Evolutionary conservation across 2,888 invertebrate genomes (phyloP).

Genomic region (Nymphalis polychloros): DNA sequence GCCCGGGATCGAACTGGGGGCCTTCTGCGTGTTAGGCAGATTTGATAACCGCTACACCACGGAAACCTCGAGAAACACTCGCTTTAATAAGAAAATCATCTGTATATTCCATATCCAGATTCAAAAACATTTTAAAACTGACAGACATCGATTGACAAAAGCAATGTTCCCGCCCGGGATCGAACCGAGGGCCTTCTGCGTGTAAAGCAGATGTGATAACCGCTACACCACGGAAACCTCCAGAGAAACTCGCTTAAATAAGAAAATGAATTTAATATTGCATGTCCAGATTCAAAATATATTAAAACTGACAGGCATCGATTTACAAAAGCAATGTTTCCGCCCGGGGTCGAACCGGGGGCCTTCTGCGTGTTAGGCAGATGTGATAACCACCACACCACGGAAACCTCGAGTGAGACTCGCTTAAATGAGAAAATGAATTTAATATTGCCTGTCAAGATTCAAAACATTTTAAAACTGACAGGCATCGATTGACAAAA

Average conservation of each 20-base stretch:
- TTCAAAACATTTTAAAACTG: too few species aligned
- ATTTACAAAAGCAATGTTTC: conserved; percentile 82
- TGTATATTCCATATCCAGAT: too few species aligned
- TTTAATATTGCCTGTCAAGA: neutral
- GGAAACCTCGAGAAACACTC: conserved; percentile 84
- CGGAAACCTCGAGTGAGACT: conserved; percentile 45
- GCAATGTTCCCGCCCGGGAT: conserved; percentile 91
- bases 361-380: conserved; percentile 96
- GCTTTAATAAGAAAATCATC: too few species aligned
- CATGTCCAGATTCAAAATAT: neutral
- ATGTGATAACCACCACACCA: conserved; percentile 94
- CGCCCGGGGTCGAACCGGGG: conserved; percentile 95
- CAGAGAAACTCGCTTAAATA: too few species aligned
- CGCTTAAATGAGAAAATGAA: neutral
- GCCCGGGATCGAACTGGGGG: conserved; percentile 95
- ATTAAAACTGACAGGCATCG: neutral
- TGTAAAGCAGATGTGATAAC: conserved; percentile 96
- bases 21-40: conserved; percentile 96
- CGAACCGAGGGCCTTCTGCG: conserved; percentile 95
- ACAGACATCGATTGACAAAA: neutral
- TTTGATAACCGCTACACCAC: conserved; percentile 96
- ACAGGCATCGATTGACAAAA: too few species aligned
- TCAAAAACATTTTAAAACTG: too few species aligned
- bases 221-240: conserved; percentile 84
- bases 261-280: neutral